A percentile compares a stretch with the other conserved stretches of the same genome.
phyloP scores from a whole-genome alignment of 2,888 invertebrate genomes.

The Orthosia cruda region DNA sequence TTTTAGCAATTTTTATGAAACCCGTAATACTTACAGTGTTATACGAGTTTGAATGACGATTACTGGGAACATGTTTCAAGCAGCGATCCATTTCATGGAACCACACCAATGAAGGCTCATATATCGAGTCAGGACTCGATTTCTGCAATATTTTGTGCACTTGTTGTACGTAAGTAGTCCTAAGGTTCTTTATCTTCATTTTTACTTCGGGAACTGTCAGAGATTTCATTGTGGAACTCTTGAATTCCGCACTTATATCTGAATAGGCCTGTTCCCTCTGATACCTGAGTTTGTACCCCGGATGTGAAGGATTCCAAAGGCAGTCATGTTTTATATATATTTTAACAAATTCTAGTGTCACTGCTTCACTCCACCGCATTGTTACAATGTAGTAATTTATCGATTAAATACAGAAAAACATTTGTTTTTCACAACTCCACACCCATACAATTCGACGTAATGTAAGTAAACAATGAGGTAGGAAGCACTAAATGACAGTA shows the following conservation, averaged over 20 bases:
- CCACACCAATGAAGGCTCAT: conserved; percentile 86
- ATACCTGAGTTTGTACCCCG: conserved; percentile 83
- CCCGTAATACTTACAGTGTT: conserved; percentile 61
- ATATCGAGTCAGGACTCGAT: conserved; percentile 83
- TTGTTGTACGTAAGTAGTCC: conserved; percentile 89
- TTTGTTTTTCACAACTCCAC: conserved; percentile 26
- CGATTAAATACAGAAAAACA: conserved; percentile 6
- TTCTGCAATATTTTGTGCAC: conserved; percentile 87
- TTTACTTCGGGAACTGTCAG: conserved; percentile 85
- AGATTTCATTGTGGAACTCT: conserved; percentile 77
- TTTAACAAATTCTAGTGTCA: conserved; percentile 88
- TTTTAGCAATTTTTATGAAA: neutral
- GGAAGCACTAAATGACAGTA: neutral
- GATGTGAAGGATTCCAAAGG: conserved; percentile 87
- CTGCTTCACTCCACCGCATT: conserved; percentile 89
- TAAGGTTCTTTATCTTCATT: conserved; percentile 88
- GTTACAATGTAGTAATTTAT: conserved; percentile 40
- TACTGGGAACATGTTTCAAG: conserved; percentile 82
- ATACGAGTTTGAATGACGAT: conserved; percentile 72
- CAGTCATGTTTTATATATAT: conserved; percentile 89
- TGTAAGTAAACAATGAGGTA: no score
- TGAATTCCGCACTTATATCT: conserved; percentile 81
- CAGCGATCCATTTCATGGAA: conserved; percentile 87
- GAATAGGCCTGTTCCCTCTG: conserved; percentile 84
- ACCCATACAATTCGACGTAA: conserved; percentile 19